Base-by-base conservation (phyloP, 2,113 vertebrate species). In the Pseudorasbora parva region DNA sequence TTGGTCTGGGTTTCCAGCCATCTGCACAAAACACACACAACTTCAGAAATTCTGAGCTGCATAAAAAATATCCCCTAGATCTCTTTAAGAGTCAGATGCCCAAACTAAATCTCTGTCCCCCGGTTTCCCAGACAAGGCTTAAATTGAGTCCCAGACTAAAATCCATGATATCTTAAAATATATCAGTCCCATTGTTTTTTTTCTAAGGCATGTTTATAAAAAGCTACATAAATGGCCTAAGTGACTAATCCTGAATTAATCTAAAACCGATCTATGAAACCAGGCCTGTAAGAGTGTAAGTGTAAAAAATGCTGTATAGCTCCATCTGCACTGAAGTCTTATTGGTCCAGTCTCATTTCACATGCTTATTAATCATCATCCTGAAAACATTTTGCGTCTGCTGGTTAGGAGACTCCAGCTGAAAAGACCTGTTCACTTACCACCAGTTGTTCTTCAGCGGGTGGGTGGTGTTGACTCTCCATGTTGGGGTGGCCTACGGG, bases 1-100 rank as follows among this genome's bases (percentile, higher is more conserved):
- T 85, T 99, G 97, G 92, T 99, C 98, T 25, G 97, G 96, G 84
- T 99, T 99, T 92, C 96, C 97, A 85, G 96, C 97, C 94, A 99
- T 94, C 98, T 99, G 93, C 69, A 82, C 43, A 72, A 80, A 41
- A 81, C 10, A 60, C 14, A 57, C 12, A 81, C 62, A n/a, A 57
- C 25, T 30, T 59, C 8, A 59, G 23, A 30, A 15, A 33, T 6
- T 54, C 45, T 78, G 17, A 8, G 66, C 2, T 73, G 25, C 33
- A 19, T 17, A 73, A 59, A 23, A 33, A 60, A 33, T 25, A 41
- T 59, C 27, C 2, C 15, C 21, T 17, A 68, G 27, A 33, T 59
- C 8, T 54, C 14, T 1, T 12, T 21, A 66, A 66, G 7, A 33
- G 62, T 66, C 7, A 66, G 33, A 12, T 14, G 21, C 14, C 71